phyloP scores from a whole-genome alignment of 2,113 vertebrate species.

The Sinocyclocheilus grahami region DNA sequence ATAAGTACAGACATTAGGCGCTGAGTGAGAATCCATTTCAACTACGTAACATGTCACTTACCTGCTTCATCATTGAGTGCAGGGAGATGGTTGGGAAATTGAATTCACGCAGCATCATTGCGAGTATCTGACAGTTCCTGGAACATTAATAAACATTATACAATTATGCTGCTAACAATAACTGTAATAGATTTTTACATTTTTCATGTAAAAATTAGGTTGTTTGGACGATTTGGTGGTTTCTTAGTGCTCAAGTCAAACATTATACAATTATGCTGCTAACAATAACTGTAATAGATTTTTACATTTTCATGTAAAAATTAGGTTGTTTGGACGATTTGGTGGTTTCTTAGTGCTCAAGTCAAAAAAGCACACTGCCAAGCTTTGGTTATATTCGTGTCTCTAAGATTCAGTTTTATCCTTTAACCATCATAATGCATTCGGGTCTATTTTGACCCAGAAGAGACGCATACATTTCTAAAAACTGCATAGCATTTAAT shows the following conservation, averaged over 20 bases:
- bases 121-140: conserved; percentile 90
- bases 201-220: background rate
- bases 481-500: too few species aligned
- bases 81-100: conserved; percentile 85
- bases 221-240: too few species aligned
- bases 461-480: too few species aligned
- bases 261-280: too few species aligned
- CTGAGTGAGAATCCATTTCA: background rate
- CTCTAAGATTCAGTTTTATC: too few species aligned
- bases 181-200: background rate
- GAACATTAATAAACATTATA: background rate
- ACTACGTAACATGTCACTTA: conserved; percentile 48
- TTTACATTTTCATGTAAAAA: background rate
- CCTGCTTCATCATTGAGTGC: conserved; percentile 99
- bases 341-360: too few species aligned
- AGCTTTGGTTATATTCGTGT: too few species aligned
- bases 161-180: background rate
- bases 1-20: conserved; percentile 7
- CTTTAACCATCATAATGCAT: too few species aligned
- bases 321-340: background rate
- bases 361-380: too few species aligned
- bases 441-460: too few species aligned
- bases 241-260: too few species aligned
- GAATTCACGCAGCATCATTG: conserved; percentile 92
- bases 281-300: background rate